A percentile compares a stretch with the other conserved stretches of the same genome.
phyloP scores from a whole-genome alignment of 2,113 vertebrate species.

The Haemorhous mexicanus region DNA sequence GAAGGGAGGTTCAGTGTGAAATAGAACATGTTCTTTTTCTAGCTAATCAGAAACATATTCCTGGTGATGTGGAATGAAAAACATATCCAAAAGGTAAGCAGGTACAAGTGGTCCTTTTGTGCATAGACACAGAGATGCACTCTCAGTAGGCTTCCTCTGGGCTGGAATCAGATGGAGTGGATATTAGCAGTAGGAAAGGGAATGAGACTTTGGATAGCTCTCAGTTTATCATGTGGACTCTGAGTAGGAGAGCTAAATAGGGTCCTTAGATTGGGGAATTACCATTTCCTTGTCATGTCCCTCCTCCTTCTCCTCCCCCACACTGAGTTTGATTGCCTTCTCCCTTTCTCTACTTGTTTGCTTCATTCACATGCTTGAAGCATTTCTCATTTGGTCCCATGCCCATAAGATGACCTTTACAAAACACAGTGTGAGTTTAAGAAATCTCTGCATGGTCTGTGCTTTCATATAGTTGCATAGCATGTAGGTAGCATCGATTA shows the following conservation, averaged over 20 bases:
- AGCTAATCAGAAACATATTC: conserved; percentile 22
- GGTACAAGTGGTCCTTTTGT: background rate
- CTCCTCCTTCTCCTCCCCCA: background rate
- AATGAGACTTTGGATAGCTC: background rate
- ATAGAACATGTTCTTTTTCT: background rate
- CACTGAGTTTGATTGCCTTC: background rate
- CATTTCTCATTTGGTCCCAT: background rate
- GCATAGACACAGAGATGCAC: background rate
- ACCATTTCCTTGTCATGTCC: background rate
- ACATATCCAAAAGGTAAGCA: background rate
- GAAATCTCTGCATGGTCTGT: background rate
- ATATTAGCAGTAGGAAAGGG: background rate
- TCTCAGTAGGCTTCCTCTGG: background rate
- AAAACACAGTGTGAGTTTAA: background rate
- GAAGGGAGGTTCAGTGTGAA: conserved; percentile 12
- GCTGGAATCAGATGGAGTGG: background rate
- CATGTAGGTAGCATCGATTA: background rate
- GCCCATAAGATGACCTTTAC: background rate
- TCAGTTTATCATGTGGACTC: background rate
- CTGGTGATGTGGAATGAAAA: background rate
- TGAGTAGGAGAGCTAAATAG: background rate
- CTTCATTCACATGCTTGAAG: background rate
- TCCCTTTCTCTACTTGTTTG: background rate
- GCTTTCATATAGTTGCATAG: background rate
- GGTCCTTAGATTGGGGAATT: background rate